Evolutionary conservation across 2,113 vertebrate genomes (phyloP), one percentile per base, ranked within the genome.

Genomic region (Pteronura brasiliensis): DNA sequence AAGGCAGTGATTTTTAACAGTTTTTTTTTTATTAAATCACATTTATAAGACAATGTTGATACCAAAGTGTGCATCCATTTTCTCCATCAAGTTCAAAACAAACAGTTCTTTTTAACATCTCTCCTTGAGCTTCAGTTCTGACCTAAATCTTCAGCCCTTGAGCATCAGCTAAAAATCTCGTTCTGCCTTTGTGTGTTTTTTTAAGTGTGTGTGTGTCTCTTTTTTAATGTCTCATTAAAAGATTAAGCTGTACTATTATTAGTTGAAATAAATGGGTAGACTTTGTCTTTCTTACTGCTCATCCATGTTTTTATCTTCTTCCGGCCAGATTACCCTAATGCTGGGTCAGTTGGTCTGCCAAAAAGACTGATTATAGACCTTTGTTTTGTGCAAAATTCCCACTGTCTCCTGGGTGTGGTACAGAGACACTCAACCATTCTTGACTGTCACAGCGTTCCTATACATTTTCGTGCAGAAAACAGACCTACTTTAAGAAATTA

Each of bases 1-100:
- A 97, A 96, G 88, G 74, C 92, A 97, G 90, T 44, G 93, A 97
- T 98, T 98, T 98, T 94, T 95, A 95, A 92, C 1, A 20, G 69
- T 55, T 90, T 83, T 82, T 74, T 98, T 98, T 65, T 95, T 23
- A 44, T 65, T 23, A 47, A 89, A 95, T 95, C 67, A 92, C 94
- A 97, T 86, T 91, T 97, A 95, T 90, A 91, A 96, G 71, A 82
- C 92, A 85, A 86, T 96, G 84, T 69, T 93, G 90, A 98, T 96
- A 88, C 92, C 63, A 94, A 97, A 92, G 61, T 0, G 1, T 92
- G 49, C 65, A 93, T 90, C 85, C 67, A 44, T 96, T 97, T 87
- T 87, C 10, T 23, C 55, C 42, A 34, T 85, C 65, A 76, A 88
- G 49, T 72, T 92, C 39, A 97, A 97, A 97, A 14, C 77, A 96